Base-by-base conservation (phyloP, 2,888 invertebrate genomes). In the Diplolepis rosae region DNA sequence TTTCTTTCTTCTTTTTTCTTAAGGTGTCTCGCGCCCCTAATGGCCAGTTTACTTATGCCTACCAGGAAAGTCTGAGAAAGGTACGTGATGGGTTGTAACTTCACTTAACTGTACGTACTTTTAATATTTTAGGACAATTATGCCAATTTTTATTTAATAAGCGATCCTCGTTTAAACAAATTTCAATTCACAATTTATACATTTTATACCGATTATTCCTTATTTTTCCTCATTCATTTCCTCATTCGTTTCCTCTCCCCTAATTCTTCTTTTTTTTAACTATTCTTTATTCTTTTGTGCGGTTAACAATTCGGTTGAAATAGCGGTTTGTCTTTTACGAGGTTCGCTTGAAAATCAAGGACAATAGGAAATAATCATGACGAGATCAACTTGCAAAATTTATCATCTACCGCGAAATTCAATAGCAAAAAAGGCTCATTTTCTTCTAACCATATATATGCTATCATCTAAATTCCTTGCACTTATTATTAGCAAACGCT, bases 1-100 rank as follows among this genome's bases (percentile, higher is more conserved):
- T 85, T 81, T 85, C 84, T 86, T 78, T 84, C 74, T 91, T 90
- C 91, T 91, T 90, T 91, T 91, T 91, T 91, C 92, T 91, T 89
- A 92, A 92, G 92, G 92, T 92, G 90, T 91, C 92, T 90, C 92
- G 92, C 90, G 91, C 91, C 89, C 91, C 84, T 88, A 90, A 89
- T 88, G 89, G 89, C 90, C 92, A 92, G 92, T 92, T 92, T 90
- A 90, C 91, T 91, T 92, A 92, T 92, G 91, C 92, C 91, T 92
- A 91, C 91, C 92, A 92, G 91, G 92, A 92, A 90, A 92, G 91
- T 90, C 92, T 92, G 81, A 84, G 83, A 86, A 86, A 87, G 87
- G 87, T 87, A 87, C 82, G 87, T 87, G 84, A 79, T 76, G 75
- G 79, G 76, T 73, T 79, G 77, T 80, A 77, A 74, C 52, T 28